Evolutionary conservation across 1,140 invertebrate genomes (phyloP).

Genomic region (Eupristina koningsbergeri): DNA sequence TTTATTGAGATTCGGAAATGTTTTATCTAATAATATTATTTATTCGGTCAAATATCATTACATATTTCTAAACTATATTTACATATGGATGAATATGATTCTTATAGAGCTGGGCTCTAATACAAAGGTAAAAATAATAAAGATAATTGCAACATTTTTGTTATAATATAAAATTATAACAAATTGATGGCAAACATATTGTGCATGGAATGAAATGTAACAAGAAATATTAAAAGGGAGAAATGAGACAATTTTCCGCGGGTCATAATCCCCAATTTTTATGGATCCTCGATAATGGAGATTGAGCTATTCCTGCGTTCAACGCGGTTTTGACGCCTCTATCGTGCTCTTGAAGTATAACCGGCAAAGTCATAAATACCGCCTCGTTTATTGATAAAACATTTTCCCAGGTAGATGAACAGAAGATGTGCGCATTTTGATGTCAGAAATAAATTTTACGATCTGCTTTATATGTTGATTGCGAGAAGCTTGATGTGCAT

Average conservation of each 20-base stretch:
- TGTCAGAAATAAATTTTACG: slow-evolving; percentile 27
- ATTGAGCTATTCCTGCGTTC: slow-evolving; percentile 38
- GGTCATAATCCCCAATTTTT: slow-evolving; percentile 62
- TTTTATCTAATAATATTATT: no score
- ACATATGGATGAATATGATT: no score
- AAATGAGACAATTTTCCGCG: slow-evolving; percentile 46
- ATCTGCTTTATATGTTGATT: not conserved
- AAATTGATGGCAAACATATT: slow-evolving; percentile 5
- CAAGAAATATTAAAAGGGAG: slow-evolving; percentile 43
- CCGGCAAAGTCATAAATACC: slow-evolving; percentile 20
- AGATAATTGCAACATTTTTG: no score
- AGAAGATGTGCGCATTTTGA: not conserved
- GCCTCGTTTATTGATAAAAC: slow-evolving; percentile 43
- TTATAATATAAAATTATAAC: not conserved
- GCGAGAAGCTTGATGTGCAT: not conserved
- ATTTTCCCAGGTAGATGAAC: slow-evolving; percentile 18
- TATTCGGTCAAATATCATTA: no score
- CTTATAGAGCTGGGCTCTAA: no score
- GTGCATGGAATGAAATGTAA: not conserved
- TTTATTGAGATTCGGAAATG: no score
- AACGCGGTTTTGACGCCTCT: not conserved
- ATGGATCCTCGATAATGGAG: slow-evolving; percentile 55
- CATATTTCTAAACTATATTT: no score
- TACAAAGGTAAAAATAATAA: no score
- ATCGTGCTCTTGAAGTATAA: not conserved